Evolutionary conservation across 2,888 invertebrate species (phyloP), one percentile per base, ranked within the genome.

Genomic region (Eubasilissa splendida): DNA sequence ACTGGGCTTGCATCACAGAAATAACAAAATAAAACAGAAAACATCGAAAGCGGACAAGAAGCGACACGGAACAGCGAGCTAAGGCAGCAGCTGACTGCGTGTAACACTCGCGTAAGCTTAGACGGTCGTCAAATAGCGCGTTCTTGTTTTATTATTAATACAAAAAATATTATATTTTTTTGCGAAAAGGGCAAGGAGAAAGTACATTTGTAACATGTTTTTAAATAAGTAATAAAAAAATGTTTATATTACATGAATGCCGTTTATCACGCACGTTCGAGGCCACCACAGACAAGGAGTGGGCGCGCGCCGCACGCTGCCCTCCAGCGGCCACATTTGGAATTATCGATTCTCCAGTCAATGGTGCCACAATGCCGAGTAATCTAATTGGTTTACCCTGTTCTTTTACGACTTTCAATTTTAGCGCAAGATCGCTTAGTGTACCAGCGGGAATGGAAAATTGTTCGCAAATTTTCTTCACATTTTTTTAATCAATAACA

Each of bases 41-140:
- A 91, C 91, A 91, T 90, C 89, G 88, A 91, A 91, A 91, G 91
- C 91, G 89, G 89, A 90, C 90, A 90, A 90, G 89, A 91, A 91
- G 91, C 91, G 90, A 90, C 90, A 90, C 92, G 92, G 91, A 92
- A 91, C 92, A 91, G 92, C 91, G 92, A 92, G 92, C 91, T 90
- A 92, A 88, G 92, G 92, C 92, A 92, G 92, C 93, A 92, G 92
- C 92, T 92, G 93, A 93, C 92, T 92, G 88, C 87, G 87, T 79
- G 82, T 77, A 73, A 88, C 87, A 52, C 65, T 71, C 76, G 76
- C 77, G 54, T 59, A 74, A 70, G 76, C 71, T 81, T 83, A 14
- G n/a, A 81, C 84, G 54, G 85, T 86, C 85, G 88, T 85, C 85
- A 86, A 87, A 85, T 84, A 85, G 88, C 85, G 88, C 90, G 86